phyloP scores from a whole-genome alignment of 2,888 invertebrate genomes.

The Tineola bisselliella region DNA sequence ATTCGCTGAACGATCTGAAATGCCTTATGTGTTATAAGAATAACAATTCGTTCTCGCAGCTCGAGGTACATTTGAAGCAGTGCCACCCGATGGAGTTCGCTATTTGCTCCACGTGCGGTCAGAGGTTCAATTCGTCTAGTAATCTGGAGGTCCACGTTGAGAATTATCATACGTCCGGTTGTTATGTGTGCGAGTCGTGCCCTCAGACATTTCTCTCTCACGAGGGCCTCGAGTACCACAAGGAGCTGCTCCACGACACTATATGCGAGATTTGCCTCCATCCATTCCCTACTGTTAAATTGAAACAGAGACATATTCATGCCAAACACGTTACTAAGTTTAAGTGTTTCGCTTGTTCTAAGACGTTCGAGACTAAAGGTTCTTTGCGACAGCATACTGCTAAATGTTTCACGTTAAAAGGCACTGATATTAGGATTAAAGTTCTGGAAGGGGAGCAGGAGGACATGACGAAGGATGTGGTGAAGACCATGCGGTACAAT shows the following conservation, averaged over 20 bases:
- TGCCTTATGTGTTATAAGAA: slow-evolving; percentile 37
- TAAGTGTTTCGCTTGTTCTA: slow-evolving; percentile 40
- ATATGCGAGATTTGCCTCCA: slow-evolving; percentile 44
- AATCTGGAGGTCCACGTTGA: slow-evolving; percentile 37
- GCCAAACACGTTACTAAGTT: slow-evolving; percentile 35
- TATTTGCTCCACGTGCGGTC: slow-evolving; percentile 33
- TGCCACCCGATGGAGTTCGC: slow-evolving; percentile 32
- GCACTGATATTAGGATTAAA: not conserved
- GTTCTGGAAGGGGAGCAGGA: not conserved
- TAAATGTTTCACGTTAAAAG: slow-evolving; percentile 24
- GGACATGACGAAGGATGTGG: slow-evolving; percentile 27
- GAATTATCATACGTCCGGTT: slow-evolving; percentile 30
- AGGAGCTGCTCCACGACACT: slow-evolving; percentile 33
- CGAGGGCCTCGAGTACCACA: slow-evolving; percentile 32
- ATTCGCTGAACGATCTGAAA: slow-evolving; percentile 37
- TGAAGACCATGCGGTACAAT: slow-evolving; percentile 35
- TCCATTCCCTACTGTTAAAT: slow-evolving; percentile 32
- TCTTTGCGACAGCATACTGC: slow-evolving; percentile 39
- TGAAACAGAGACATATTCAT: slow-evolving; percentile 42
- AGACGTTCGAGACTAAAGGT: slow-evolving; percentile 35
- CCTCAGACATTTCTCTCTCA: slow-evolving; percentile 27
- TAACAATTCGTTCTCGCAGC: slow-evolving; percentile 31
- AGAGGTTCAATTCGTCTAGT: slow-evolving; percentile 37
- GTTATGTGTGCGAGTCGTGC: slow-evolving; percentile 36
- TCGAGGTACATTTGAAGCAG: slow-evolving; percentile 40